Base-by-base conservation (phyloP, 2,113 vertebrate genomes). In the Spermophilus dauricus region DNA sequence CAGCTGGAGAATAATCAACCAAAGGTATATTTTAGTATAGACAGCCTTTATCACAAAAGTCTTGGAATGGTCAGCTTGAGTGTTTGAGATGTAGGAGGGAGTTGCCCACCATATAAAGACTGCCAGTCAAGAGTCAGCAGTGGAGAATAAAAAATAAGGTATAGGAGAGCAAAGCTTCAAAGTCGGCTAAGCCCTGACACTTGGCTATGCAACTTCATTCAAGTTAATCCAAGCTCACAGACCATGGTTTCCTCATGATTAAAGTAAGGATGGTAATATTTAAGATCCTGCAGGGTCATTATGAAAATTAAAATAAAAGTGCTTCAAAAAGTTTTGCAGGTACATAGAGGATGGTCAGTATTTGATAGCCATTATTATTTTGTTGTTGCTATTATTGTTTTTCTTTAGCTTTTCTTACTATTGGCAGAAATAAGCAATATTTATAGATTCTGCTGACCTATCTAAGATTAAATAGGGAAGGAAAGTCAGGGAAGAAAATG, bases 391-490 rank as follows among this genome's bases (percentile, higher is more conserved):
- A 1, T 73, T 83, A 45, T 22, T 87, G 2, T 10, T 85, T 94
- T 72, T 91, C 58, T 81, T 94, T 65, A 93, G 75, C 28, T 88
- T 28, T 80, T 82, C 51, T 95, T 58, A 90, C n/a, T n/a, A 32
- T 17, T 58, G 80, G 42, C 67, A 80, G 58, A 94, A 90, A 56
- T 94, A 80, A 87, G 77, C 28, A 77, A 34, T 72, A 84, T 63
- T 89, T 89, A 34, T 48, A 80, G 48, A 22, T 83, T 92, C 63
- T 92, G 11, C 63, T 82, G 39, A 77, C 26, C 32, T 85, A 2
- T 75, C 30, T 91, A 78, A 92, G 7, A 58, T 63, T 83, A 82
- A 86, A 39, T 58, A 51, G 17, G 18, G 28, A 51, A 84, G 58
- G n/a, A 95, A 95, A 67, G 82, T 86, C 8, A 2, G 34, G 78